Evolutionary conservation across 2,797 vertebrate species (phyloP).

Genomic region (Sternotherus odoratus): DNA sequence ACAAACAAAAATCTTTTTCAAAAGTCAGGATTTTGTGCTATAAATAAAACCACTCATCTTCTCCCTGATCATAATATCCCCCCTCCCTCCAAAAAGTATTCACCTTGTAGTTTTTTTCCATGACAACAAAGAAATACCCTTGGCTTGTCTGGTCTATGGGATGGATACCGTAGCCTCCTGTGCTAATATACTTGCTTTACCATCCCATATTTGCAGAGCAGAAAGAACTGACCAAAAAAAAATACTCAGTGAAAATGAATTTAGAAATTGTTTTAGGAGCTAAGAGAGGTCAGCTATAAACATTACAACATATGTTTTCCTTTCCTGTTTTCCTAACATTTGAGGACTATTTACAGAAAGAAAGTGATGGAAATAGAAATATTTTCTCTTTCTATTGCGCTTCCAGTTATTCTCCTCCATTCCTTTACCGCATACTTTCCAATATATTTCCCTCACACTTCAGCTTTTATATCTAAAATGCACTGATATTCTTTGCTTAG

Average conservation of each 20-base stretch:
- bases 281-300: conserved; percentile 9
- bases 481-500: conserved; percentile 39
- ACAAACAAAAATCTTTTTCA: background rate
- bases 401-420: background rate
- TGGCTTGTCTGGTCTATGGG: background rate
- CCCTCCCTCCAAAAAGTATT: background rate
- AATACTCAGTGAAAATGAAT: conserved; percentile 29
- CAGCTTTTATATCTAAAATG: conserved; percentile 42
- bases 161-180: background rate
- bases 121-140: background rate
- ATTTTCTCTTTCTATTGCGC: conserved; percentile 14
- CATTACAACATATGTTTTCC: conserved; percentile 6
- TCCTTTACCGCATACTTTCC: background rate
- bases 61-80: background rate
- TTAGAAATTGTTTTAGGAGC: conserved; percentile 15
- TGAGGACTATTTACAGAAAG: conserved; percentile 21
- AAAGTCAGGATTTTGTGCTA: conserved; percentile 6
- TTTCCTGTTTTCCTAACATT: conserved; percentile 36
- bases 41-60: background rate
- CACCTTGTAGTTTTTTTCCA: conserved; percentile 36
- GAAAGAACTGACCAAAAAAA: conserved; percentile 16
- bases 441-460: conserved; percentile 34
- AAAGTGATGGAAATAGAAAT: background rate
- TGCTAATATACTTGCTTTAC: conserved; percentile 4
- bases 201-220: conserved; percentile 8